Evolutionary conservation across 2,113 vertebrate genomes (phyloP).

Genomic region (Diadophis punctatus): DNA sequence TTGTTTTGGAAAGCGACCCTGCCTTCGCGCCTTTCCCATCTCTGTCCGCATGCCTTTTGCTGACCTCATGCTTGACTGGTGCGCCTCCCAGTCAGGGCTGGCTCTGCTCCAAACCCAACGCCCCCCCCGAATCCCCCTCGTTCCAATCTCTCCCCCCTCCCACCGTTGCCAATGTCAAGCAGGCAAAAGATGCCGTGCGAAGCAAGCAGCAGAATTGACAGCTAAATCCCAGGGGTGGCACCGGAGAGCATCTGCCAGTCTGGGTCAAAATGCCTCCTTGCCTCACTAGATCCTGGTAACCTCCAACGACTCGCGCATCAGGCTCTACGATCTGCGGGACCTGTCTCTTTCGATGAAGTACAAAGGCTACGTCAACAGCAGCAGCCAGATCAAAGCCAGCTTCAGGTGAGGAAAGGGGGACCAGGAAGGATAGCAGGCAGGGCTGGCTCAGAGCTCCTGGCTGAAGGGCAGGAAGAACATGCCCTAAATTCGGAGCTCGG

Average conservation of each 20-base stretch:
- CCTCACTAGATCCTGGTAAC: constrained; percentile 90
- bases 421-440: not conserved
- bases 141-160: not conserved
- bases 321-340: constrained; percentile 94
- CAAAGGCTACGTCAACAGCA: constrained; percentile 97
- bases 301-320: constrained; percentile 95
- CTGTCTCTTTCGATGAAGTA: constrained; percentile 98
- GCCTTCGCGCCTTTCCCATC: no score
- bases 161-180: not conserved
- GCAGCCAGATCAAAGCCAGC: constrained; percentile 98
- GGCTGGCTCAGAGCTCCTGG: not conserved
- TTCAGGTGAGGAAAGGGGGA: constrained; percentile 83
- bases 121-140: no score
- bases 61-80: no score
- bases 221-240: not conserved
- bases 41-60: no score
- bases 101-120: no score
- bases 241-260: not conserved
- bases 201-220: no score
- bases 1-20: no score
- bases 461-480: not conserved
- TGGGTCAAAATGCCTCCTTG: not conserved
- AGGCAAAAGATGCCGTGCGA: accelerated
- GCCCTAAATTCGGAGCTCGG: not conserved
- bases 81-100: no score